Conservation (phyloP, 2,888 invertebrate genomes). For the Philopedon plagiatum region DNA sequence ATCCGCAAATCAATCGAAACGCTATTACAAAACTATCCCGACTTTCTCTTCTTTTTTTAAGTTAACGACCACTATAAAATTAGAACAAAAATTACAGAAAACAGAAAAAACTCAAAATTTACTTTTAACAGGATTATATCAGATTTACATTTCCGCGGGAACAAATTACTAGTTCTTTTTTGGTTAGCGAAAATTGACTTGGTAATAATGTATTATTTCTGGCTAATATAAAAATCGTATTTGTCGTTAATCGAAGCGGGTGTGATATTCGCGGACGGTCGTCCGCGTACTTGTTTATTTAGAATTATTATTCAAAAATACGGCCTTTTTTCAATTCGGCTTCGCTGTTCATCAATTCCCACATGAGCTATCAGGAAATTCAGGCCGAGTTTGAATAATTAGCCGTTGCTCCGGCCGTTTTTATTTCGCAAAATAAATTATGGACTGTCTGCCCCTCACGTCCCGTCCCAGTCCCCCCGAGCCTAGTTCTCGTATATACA, state of each 20-base stretch:
- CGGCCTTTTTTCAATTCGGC: slow-evolving; percentile 46
- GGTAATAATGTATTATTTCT: too few species aligned
- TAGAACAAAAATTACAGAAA: too few species aligned
- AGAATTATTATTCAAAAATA: slow-evolving; percentile 48
- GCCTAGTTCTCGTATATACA: too few species aligned
- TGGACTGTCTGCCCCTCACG: slow-evolving; percentile 36
- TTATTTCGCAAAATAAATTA: slow-evolving; percentile 53
- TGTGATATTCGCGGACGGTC: neutral
- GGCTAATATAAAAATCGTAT: neutral
- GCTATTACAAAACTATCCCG: too few species aligned
- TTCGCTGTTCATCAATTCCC: slow-evolving; percentile 46
- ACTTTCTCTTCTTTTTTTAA: too few species aligned
- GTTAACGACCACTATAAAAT: too few species aligned
- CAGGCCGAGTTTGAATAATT: slow-evolving; percentile 54
- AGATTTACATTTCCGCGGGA: too few species aligned
- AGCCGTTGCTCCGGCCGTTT: slow-evolving; percentile 52
- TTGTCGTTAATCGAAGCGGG: neutral
- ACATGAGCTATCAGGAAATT: slow-evolving; percentile 50
- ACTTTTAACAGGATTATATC: too few species aligned
- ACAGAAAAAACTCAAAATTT: too few species aligned
- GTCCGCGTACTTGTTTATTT: slow-evolving; percentile 41
- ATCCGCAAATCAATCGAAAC: too few species aligned
- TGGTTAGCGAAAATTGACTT: too few species aligned
- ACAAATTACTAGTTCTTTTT: too few species aligned
- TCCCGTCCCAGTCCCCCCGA: slow-evolving; percentile 30